These are phyloP conservation scores for Leptopilina drosophilae DNA, from an alignment of 2,888 invertebrate species.

Conservation along the genomic window DNA sequence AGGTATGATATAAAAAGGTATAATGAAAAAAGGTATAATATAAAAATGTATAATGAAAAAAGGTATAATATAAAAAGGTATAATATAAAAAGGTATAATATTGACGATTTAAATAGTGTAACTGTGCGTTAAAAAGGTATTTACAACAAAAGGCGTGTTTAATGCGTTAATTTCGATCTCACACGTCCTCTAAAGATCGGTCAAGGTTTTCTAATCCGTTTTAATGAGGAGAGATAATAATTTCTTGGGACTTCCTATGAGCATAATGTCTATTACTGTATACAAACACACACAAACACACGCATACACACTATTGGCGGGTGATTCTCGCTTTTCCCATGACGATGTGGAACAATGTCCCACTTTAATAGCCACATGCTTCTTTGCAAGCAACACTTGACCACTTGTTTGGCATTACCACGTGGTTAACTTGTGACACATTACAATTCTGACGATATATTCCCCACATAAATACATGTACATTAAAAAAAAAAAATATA, in stretches of 20 bases:
- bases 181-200: slow-evolving; percentile 26
- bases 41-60: background rate
- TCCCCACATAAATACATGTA: too few relatives aligned
- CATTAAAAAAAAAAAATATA: too few relatives aligned
- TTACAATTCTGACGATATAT: background rate
- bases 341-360: slow-evolving; percentile 68
- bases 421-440: slow-evolving; percentile 9
- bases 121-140: background rate
- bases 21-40: background rate
- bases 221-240: slow-evolving; percentile 33
- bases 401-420: slow-evolving; percentile 29
- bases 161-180: slow-evolving; percentile 34
- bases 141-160: background rate
- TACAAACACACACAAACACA: background rate
- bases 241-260: slow-evolving; percentile 35
- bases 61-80: too few relatives aligned
- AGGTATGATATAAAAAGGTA: background rate
- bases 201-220: slow-evolving; percentile 47
- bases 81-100: background rate
- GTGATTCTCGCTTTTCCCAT: slow-evolving; percentile 61
- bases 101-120: background rate
- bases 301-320: slow-evolving; percentile 18
- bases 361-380: slow-evolving; percentile 58
- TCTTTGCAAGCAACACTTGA: slow-evolving; percentile 27
- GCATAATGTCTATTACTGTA: background rate